Conservation (phyloP, 2,113 vertebrate genomes). For the Rhabdomys dilectus region DNA sequence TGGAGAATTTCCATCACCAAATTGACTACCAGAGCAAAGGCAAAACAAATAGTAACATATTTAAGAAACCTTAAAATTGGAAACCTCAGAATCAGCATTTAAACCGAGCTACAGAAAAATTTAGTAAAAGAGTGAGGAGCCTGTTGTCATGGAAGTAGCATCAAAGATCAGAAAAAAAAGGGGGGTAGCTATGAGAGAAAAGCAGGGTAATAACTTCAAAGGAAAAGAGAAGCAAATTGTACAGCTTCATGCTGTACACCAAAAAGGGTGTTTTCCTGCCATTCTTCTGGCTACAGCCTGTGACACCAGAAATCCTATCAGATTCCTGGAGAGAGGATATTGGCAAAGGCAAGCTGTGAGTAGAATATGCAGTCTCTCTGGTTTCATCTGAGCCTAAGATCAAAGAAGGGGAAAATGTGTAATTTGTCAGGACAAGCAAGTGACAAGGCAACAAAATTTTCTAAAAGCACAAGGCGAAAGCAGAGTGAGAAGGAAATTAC, state of each 20-base stretch:
- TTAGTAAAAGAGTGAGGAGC: neutral
- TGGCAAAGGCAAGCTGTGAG: neutral
- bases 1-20: neutral
- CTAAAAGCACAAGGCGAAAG: neutral
- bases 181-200: neutral
- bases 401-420: neutral
- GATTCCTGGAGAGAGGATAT: neutral
- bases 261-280: neutral
- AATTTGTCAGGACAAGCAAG: neutral
- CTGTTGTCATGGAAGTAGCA: neutral
- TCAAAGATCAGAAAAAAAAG: conserved; percentile 50
- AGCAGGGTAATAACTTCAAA: neutral
- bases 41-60: neutral
- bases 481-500: neutral
- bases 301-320: neutral
- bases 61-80: neutral
- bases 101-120: neutral
- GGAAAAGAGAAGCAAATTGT: neutral
- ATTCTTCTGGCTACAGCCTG: neutral
- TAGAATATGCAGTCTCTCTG: neutral
- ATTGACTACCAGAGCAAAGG: neutral
- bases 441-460: neutral
- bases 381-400: neutral
- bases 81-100: neutral
- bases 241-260: neutral